Conservation (phyloP, 2,797 vertebrate species). For the Enoplosus armatus region DNA sequence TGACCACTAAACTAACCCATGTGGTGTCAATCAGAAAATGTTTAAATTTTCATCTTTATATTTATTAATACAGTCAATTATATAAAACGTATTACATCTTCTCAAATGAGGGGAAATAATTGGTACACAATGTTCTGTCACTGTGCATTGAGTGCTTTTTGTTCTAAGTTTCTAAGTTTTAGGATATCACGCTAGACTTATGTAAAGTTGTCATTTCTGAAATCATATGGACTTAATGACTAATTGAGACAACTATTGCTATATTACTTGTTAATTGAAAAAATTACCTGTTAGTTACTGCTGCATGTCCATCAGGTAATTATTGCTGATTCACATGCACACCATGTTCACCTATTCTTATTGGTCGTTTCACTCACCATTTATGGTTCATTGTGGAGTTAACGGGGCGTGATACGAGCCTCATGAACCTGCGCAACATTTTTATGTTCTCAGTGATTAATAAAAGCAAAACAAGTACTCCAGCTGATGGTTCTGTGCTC, state of each 20-base stretch:
- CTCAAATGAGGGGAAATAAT: not conserved
- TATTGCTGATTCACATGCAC: constrained; percentile 26
- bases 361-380: constrained; percentile 24
- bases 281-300: not conserved
- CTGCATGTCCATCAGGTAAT: not conserved
- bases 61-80: not conserved
- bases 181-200: not conserved
- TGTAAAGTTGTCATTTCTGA: not conserved
- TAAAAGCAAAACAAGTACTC: constrained; percentile 43
- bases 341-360: constrained; percentile 2
- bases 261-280: not conserved
- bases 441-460: constrained; percentile 48
- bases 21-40: not conserved
- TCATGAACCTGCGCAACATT: constrained; percentile 38
- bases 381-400: constrained; percentile 48
- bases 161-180: not conserved
- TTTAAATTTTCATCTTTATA: not conserved
- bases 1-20: not conserved
- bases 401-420: constrained; percentile 36
- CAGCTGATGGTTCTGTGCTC: constrained; percentile 18
- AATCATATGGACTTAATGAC: not conserved
- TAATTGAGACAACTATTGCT: not conserved
- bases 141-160: not conserved
- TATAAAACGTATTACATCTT: not conserved
- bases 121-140: not conserved